Base-by-base conservation (phyloP, 2,113 vertebrate species). In the Pseudorectes ferrugineus region DNA sequence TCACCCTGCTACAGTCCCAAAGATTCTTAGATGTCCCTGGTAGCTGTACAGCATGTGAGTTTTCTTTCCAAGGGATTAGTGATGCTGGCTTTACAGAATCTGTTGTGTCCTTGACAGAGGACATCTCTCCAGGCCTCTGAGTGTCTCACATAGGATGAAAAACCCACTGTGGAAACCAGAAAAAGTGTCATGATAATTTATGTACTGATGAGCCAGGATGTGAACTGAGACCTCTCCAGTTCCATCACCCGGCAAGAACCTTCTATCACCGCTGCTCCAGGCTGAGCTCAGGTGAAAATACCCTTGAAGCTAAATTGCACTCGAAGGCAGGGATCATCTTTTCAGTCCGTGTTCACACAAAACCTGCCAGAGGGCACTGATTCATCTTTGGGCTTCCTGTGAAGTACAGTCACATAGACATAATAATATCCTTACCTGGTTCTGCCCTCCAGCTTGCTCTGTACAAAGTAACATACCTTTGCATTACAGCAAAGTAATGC, bases 11-110 rank as follows among this genome's bases (percentile, higher is more conserved):
- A 14, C 17, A 83, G 20, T 35, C 20, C 20, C 7, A 4, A 38
- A 20, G 33, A 52, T 82, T 43, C 45, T 77, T 40, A 40, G 13
- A 14, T 86, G 31, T 61, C 17, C 12, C 10, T 48, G 10, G 2
- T 33, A 52, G 26, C 16, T 0, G 0, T 62, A 42, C 5, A 59
- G 11, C 13, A 43, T 0, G 2, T 19, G 40, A 55, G 11, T 22
- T 83, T 88, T 76, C 25, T 63, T 93, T 73, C 10, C 42, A n/a
- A 49, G 28, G 12, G 6, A 9, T 66, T 77, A 48, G 8, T 24
- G 31, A 54, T 51, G 21, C 11, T 70, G 55, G 6, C 31, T 68
- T 88, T 49, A 25, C 16, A 68, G 45, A 57, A 68, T 38, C 10
- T 83, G 33, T 13, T 1, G 0, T 68, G 42, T 73, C 31, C 46